A percentile compares a stretch with the other conserved stretches of the same genome.
These are phyloP conservation scores for Rostratula benghalensis DNA, from an alignment of 2,113 vertebrate genomes.

Conservation along the genomic window DNA sequence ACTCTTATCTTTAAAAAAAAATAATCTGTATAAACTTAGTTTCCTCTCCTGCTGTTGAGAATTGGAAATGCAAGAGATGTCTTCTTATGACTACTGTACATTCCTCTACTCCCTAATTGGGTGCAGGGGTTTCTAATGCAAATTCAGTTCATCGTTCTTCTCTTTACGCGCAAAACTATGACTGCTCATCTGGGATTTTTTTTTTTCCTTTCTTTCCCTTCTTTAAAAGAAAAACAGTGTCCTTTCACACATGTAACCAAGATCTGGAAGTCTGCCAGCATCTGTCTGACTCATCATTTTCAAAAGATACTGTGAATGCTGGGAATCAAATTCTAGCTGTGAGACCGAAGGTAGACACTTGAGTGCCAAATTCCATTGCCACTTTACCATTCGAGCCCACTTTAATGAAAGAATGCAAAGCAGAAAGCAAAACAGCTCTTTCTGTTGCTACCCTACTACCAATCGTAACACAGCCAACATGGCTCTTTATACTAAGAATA, in stretches of 20 bases:
- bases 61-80: neutral
- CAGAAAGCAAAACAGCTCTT: conserved; percentile 34
- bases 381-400: neutral
- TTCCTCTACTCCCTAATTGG: neutral
- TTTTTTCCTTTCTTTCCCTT: neutral
- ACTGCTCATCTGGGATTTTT: conserved; percentile 1
- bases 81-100: neutral
- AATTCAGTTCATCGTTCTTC: neutral
- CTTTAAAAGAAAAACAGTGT: neutral
- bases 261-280: conserved; percentile 30
- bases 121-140: conserved; percentile 14
- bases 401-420: conserved; percentile 49
- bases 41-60: neutral
- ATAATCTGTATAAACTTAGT: neutral
- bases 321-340: conserved; percentile 44
- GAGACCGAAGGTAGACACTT: conserved; percentile 36
- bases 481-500: conserved; percentile 55
- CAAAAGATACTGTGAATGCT: conserved; percentile 36
- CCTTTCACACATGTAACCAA: conserved; percentile 13
- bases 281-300: conserved; percentile 56
- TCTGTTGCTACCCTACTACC: conserved; percentile 25
- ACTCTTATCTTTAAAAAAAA: neutral
- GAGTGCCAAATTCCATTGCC: conserved; percentile 38
- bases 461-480: conserved; percentile 22
- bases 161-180: neutral